Evolutionary conservation across 53 echinoderm and acorn worm species (phyloP).

Genomic region (Apostichopus leukothele): DNA sequence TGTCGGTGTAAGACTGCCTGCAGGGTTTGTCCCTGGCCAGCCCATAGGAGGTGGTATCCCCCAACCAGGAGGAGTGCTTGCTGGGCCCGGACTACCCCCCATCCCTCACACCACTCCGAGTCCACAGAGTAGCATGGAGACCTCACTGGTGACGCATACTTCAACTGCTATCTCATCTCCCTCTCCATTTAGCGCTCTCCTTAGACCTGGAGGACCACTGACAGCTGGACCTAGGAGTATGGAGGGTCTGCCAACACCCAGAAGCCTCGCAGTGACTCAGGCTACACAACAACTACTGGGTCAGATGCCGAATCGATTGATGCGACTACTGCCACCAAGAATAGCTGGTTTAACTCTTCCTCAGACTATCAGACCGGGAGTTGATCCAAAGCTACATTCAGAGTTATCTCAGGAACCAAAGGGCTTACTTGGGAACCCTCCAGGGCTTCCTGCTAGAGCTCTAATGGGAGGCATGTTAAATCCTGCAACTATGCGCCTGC

Average conservation of each 20-base stretch:
- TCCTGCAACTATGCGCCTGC: not conserved
- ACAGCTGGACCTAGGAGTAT: not conserved
- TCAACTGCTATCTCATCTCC: slow-evolving; percentile 9
- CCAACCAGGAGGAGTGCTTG: slow-evolving; percentile 55
- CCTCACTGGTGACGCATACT: slow-evolving; percentile 1
- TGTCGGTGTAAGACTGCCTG: slow-evolving; percentile 76
- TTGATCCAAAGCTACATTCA: not conserved
- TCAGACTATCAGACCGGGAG: not conserved
- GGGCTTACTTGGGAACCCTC: slow-evolving; percentile 39
- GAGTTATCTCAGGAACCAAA: slow-evolving; percentile 22
- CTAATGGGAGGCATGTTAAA: slow-evolving; percentile 21
- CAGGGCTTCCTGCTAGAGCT: slow-evolving; percentile 28
- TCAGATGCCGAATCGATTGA: slow-evolving; percentile 35
- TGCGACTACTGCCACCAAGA: slow-evolving; percentile 45
- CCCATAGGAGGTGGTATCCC: slow-evolving; percentile 69
- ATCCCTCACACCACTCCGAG: slow-evolving; percentile 8
- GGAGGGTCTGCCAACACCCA: slow-evolving; percentile 19
- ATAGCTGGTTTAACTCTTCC: slow-evolving; percentile 37
- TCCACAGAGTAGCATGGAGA: not conserved
- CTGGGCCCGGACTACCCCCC: slow-evolving; percentile 53
- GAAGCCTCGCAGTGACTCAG: slow-evolving; percentile 28
- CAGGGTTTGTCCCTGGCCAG: slow-evolving; percentile 75
- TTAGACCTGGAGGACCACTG: slow-evolving; percentile 23
- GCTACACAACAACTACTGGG: slow-evolving; percentile 21
- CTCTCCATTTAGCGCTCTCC: slow-evolving; percentile 27